Evolutionary conservation across 2,797 vertebrate species (phyloP), one percentile per base, ranked within the genome.

Genomic region (Acanthiza pusilla): DNA sequence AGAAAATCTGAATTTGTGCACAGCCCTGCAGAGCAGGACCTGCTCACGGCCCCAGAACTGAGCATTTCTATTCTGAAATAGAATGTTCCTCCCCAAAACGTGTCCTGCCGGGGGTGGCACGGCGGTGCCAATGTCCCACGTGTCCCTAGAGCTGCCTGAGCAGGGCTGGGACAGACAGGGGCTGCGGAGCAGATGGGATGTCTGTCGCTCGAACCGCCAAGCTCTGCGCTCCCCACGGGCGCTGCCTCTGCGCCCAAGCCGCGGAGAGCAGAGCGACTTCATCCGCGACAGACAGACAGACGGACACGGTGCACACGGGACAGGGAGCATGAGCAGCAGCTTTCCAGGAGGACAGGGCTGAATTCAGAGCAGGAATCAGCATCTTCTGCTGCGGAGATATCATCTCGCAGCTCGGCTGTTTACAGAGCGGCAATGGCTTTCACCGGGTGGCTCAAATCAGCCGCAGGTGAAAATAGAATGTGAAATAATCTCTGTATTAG

Each of bases 341-440:
- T 75, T 53, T 82, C 78, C 67, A 70, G 67, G 90, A 25, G 82
- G 58, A 22, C 18, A 32, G 55, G 58, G 45, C 10, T 92, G 95
- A 95, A 96, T 93, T 85, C 97, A 58, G 91, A 93, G 60, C 78
- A 50, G 80, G 11, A 2, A 26, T 13, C 3, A 47, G 14, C 16
- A 4, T 7, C 5, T 48, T 72, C 21, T 65, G 57, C 60, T 53
- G 16, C 0, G 0, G 43, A 72, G 43, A 7, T 7, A 3, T 0
- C 3, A 30, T 11, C 68, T 47, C 23, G 5, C 13, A 27, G 40
- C 22, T 51, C 18, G 47, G 6, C 14, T 42, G 16, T 5, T 12
- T 4, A 34, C 1, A 4, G 16, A 48, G 82, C 34, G 78, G 42
- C 42, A 40, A 5, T 3, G 36, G 54, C 22, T 70, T 57, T 74